Conservation (phyloP, 2,113 vertebrate genomes). For the Salvelinus fontinalis region DNA sequence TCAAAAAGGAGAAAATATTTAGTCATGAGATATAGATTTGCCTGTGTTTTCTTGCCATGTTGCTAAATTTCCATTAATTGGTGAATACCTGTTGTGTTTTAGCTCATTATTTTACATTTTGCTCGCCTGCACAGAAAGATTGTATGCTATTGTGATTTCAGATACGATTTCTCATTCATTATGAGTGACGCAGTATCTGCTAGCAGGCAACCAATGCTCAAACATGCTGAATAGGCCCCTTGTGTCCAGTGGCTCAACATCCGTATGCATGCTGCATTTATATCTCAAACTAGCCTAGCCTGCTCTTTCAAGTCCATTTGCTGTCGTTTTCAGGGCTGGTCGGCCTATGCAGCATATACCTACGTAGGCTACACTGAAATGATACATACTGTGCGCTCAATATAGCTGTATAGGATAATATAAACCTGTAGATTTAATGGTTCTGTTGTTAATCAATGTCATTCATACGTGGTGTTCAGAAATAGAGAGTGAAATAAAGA, state of each 20-base stretch:
- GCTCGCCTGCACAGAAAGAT: neutral
- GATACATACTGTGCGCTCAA: neutral
- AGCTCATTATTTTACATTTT: neutral
- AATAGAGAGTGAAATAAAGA: neutral
- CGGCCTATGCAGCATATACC: constrained; percentile 1
- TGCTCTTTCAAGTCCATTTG: neutral
- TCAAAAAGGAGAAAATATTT: neutral
- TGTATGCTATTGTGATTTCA: neutral
- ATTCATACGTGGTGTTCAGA: neutral
- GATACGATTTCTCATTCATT: neutral
- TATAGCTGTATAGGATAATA: neutral
- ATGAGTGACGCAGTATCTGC: neutral
- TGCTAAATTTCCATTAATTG: neutral
- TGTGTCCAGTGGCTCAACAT: neutral
- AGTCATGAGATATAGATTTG: neutral
- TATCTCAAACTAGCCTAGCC: neutral
- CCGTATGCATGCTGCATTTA: neutral
- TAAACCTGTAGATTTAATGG: neutral
- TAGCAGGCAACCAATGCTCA: neutral
- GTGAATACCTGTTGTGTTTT: neutral
- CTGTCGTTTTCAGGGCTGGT: neutral
- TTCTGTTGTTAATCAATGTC: neutral
- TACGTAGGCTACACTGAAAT: neutral
- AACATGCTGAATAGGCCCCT: neutral
- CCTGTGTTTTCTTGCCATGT: too few relatives aligned